Evolutionary conservation across 2,113 vertebrate species (phyloP), one percentile per base, ranked within the genome.

Genomic region (Lepus timidus): DNA sequence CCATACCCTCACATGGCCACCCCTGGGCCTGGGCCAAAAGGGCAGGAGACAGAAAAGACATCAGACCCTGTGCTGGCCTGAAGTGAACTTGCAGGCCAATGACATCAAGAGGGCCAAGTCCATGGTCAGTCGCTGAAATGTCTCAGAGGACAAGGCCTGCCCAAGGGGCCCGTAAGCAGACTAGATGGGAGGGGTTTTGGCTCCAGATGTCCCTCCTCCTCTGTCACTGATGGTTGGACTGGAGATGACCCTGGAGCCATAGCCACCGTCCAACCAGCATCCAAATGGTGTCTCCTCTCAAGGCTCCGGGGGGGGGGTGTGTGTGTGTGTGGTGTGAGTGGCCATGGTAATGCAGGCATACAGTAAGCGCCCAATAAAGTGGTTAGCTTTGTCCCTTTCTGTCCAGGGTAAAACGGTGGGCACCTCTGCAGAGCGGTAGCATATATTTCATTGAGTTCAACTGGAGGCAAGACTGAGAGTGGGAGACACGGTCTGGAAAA

Each of bases 341-440:
- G 20, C 65, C 44, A 12, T 0, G 1, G 29, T 0, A 0, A 58
- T 29, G 23, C 0, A 2, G 52, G 51, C 19, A 6, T 1, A 76
- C 6, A 14, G 39, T 0, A 10, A 70, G 33, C 2, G 13, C 71
- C 44, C 52, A 29, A 0, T 17, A 44, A 68, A 12, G 13, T 3
- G 3, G 36, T 33, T 1, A 23, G 85, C 14, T 19, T 27, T 9
- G 51, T 58, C 19, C 39, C 81, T 55, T 64, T 88, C 12, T 73
- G 65, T 87, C 76, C 52, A 67, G 19, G 12, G 39, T 52, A n/a
- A 20, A 22, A 4, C 3, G 80, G 79, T 9, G 20, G 49, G 51
- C 20, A 6, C 22, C 62, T 74, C 55, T 29, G 23, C 20, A 83
- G 70, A 31, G 0, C 1, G 39, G 64, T 11, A 5, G 14, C 25